Conservation (phyloP, 2,797 vertebrate species). For the Dendrocincla tyrannina region DNA sequence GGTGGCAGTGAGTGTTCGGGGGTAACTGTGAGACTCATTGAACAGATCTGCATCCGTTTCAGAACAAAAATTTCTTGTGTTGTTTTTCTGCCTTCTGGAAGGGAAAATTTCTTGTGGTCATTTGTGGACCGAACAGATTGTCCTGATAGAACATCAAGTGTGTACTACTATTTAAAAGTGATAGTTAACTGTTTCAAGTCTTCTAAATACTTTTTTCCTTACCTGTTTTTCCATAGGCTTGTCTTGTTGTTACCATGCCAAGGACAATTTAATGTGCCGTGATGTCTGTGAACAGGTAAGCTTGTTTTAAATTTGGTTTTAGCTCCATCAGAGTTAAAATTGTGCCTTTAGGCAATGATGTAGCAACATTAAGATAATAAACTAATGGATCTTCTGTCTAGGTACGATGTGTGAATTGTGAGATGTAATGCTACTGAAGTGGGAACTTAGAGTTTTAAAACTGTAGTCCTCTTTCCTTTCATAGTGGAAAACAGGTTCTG, state of each 20-base stretch:
- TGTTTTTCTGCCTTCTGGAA: neutral
- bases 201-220: neutral
- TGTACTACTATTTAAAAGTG: neutral
- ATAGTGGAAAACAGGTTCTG: neutral
- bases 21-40: neutral
- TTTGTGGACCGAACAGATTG: neutral
- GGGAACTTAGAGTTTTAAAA: neutral
- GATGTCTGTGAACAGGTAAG: conserved; percentile 96
- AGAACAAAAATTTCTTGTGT: neutral
- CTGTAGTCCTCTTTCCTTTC: neutral
- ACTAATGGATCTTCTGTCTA: neutral
- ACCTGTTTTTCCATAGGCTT: conserved; percentile 67
- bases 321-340: neutral
- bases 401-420: neutral
- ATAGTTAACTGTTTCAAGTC: neutral
- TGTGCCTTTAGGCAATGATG: neutral
- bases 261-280: conserved; percentile 87
- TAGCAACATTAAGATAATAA: neutral
- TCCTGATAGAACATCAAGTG: neutral
- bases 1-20: neutral
- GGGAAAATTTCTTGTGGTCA: rapidly evolving
- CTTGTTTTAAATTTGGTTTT: neutral
- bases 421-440: neutral
- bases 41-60: neutral
- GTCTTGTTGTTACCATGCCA: conserved; percentile 92